Conservation (phyloP, 2,797 vertebrate species). For the Clamator glandarius region DNA sequence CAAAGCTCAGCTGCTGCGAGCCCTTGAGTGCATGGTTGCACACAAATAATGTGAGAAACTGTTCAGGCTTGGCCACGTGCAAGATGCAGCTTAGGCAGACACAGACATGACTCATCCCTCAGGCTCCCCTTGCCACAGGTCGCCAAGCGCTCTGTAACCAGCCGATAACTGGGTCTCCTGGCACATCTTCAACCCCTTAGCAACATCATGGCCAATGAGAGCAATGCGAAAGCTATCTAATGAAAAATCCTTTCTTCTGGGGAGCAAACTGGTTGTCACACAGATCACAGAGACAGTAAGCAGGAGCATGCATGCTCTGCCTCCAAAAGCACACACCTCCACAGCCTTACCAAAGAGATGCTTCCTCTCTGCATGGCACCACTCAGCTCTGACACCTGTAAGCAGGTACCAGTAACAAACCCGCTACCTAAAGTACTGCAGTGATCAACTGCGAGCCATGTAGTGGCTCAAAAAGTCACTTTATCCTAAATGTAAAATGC, state of each 20-base stretch:
- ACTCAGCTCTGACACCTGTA: neutral
- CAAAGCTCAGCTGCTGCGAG: neutral
- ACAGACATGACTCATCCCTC: fast-evolving
- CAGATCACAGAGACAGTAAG: neutral
- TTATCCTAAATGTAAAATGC: neutral
- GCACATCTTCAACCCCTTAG: neutral
- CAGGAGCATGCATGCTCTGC: neutral
- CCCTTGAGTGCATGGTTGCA: neutral
- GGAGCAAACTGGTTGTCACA: neutral
- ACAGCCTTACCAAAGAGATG: neutral
- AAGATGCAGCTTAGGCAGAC: neutral
- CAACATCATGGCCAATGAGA: neutral
- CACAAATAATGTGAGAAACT: fast-evolving
- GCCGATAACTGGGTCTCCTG: neutral
- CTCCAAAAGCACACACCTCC: no score
- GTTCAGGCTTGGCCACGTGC: fast-evolving
- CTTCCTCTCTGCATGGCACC: neutral
- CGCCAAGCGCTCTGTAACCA: neutral
- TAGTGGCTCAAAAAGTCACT: neutral
- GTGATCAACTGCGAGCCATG: neutral
- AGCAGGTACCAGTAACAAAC: neutral
- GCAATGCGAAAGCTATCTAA: neutral
- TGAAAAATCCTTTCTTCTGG: neutral
- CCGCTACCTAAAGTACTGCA: neutral
- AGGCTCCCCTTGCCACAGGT: fast-evolving